Conservation (phyloP, 2,888 invertebrate species). For the Scaptomyza parva region DNA sequence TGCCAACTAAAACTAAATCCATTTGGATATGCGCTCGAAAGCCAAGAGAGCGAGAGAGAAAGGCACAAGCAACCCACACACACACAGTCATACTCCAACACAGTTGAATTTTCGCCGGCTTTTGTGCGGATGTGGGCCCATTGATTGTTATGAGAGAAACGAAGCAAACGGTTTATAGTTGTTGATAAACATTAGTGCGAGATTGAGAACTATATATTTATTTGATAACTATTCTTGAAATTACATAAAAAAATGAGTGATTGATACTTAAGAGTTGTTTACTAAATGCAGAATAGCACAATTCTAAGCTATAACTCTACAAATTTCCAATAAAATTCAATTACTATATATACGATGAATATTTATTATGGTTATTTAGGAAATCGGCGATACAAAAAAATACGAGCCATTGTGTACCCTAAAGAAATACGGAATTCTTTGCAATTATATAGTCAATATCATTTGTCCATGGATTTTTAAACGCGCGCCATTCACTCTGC, state of each 20-base stretch:
- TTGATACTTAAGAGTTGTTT: background rate
- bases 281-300: background rate
- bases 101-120: slow-evolving; percentile 35
- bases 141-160: slow-evolving; percentile 41
- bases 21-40: slow-evolving; percentile 26
- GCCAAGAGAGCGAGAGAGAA: slow-evolving; percentile 8
- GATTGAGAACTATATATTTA: slow-evolving; percentile 4
- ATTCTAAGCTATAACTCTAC: too few relatives aligned
- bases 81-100: background rate
- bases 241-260: background rate
- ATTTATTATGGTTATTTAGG: slow-evolving; percentile 10
- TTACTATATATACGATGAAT: slow-evolving; percentile 4
- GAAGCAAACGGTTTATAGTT: slow-evolving; percentile 15
- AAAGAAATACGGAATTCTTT: slow-evolving; percentile 92
- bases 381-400: slow-evolving; percentile 16
- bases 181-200: slow-evolving; percentile 45
- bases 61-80: slow-evolving; percentile 2
- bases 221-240: slow-evolving; percentile 10
- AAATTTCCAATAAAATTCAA: too few relatives aligned
- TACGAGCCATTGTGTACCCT: slow-evolving; percentile 28
- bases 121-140: slow-evolving; percentile 53
- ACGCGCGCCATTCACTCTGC: slow-evolving; percentile 94
- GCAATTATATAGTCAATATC: slow-evolving; percentile 96
- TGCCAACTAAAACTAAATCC: slow-evolving; percentile 61
- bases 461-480: slow-evolving; percentile 98